Base-by-base conservation (phyloP, 2,113 vertebrate species). In the Microtus ochrogaster region DNA sequence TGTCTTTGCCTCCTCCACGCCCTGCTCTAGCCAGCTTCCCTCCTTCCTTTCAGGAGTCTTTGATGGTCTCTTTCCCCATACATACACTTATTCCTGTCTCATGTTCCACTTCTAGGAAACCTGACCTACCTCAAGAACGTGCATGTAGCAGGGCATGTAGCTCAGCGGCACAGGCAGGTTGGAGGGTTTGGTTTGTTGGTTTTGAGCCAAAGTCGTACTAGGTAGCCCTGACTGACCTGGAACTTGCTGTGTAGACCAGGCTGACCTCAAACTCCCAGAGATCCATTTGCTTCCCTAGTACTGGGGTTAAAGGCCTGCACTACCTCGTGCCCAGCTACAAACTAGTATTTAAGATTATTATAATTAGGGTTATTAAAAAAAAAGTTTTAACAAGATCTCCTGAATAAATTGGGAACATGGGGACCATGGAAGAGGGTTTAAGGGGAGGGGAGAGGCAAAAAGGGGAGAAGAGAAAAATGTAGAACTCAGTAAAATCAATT, bases 281-380 rank as follows among this genome's bases (percentile, higher is more conserved):
- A 44, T 44, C 44, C 44, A 44, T 44, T 44, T 44, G 44, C 44
- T 26, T 61, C 55, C 11, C 36, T 61, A 39, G 11, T 83, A 36
- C 52, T 83, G 36, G 12, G 1, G 3, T 61, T 61, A 61, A 83
- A 83, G 22, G 24, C 22, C 22, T 83, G 79, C 12, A 39, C 36
- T 39, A 26, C 6, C 55, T 16, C 14, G 28, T 66, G 16, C 79
- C 22, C 55, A 61, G 55, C 22, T 13, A 83, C 66, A 16, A 84
- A 17, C 3, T 52, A 58, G 16, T 78, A 84, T 85, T 91, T 79
- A 92, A 47, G 19, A 74, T 49, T 68, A 92, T 41, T 74, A 73
- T 92, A 84, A 87, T 90, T 78, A 90, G 63, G n/a, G 19, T 13
- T 81, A 55, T 72, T 85, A 26, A 72, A n/a, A 83, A 89, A 16